These are phyloP conservation scores for Agrenia bidenticulata DNA, from an alignment of 2,888 invertebrate species.

Conservation along the genomic window DNA sequence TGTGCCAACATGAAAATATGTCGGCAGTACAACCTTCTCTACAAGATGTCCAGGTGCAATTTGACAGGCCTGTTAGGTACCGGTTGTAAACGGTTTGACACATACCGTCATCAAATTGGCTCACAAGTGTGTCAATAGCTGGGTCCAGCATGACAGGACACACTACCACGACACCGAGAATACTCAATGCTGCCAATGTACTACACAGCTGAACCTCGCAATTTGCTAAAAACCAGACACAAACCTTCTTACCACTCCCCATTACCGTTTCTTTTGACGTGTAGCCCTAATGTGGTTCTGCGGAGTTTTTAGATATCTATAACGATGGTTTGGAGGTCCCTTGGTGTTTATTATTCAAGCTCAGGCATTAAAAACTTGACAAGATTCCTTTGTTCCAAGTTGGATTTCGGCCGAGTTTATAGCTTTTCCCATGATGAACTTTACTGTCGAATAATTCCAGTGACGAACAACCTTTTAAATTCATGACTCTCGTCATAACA, in stretches of 20 bases:
- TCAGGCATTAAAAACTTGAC: too few species aligned
- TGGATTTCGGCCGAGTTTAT: too few species aligned
- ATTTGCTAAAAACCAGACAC: slow-evolving; percentile 52
- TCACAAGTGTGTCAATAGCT: slow-evolving; percentile 53
- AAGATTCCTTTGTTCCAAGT: too few species aligned
- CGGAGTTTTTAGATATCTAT: too few species aligned
- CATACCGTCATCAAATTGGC: slow-evolving; percentile 50
- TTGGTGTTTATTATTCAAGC: too few species aligned
- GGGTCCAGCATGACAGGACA: slow-evolving; percentile 54
- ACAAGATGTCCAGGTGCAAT: slow-evolving; percentile 55
- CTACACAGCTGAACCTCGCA: slow-evolving; percentile 54
- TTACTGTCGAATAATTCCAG: too few species aligned
- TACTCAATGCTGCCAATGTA: slow-evolving; percentile 52
- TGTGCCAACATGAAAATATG: slow-evolving; percentile 54
- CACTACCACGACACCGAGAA: slow-evolving; percentile 53
- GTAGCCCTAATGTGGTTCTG: too few species aligned
- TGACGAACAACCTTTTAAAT: too few species aligned
- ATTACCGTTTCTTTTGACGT: slow-evolving; percentile 26
- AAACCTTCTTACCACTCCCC: slow-evolving; percentile 51
- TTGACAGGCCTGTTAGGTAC: slow-evolving; percentile 52
- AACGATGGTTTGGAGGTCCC: too few species aligned
- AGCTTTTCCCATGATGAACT: too few species aligned
- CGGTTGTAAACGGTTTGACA: slow-evolving; percentile 52
- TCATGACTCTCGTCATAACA: too few species aligned
- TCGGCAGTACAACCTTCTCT: slow-evolving; percentile 55